phyloP scores from a whole-genome alignment of 2,797 vertebrate species.

The Heterohyrax brucei region DNA sequence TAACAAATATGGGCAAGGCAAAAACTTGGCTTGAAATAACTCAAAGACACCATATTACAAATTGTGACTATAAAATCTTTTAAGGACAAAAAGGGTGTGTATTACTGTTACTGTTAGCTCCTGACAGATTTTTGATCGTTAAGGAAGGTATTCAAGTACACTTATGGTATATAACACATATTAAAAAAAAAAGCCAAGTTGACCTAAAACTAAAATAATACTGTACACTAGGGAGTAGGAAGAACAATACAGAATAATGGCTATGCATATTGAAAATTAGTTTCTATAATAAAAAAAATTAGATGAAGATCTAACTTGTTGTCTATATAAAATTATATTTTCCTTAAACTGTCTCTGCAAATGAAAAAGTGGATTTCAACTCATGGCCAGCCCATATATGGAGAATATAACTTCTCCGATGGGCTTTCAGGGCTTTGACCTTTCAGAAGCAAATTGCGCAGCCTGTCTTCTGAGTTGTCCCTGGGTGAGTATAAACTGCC shows the following conservation, averaged over 20 bases:
- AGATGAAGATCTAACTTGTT: background rate
- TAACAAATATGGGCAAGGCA: background rate
- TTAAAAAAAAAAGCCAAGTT: background rate
- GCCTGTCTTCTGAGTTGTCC: background rate
- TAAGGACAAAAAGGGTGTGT: background rate
- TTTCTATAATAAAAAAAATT: background rate
- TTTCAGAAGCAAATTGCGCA: background rate
- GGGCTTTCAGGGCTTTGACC: background rate
- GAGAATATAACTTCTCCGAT: background rate
- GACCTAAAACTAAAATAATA: conserved; percentile 35
- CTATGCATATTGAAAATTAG: background rate
- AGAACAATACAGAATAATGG: background rate
- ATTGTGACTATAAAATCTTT: background rate
- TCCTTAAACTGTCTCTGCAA: conserved; percentile 18
- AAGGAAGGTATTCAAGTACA: conserved; percentile 28
- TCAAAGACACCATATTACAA: background rate
- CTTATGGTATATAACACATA: background rate
- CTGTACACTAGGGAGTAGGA: rapidly evolving
- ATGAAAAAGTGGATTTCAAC: conserved; percentile 16
- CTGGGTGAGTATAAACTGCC: background rate
- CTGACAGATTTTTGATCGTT: conserved; percentile 28
- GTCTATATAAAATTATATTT: background rate
- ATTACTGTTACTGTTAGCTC: background rate
- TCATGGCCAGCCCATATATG: background rate
- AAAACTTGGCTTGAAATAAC: background rate